Percentiles rank a stretch among this genome's conserved stretches.
phyloP scores from a whole-genome alignment of 37 sponge, comb jelly and placozoan species.

The Beroe ovata region DNA sequence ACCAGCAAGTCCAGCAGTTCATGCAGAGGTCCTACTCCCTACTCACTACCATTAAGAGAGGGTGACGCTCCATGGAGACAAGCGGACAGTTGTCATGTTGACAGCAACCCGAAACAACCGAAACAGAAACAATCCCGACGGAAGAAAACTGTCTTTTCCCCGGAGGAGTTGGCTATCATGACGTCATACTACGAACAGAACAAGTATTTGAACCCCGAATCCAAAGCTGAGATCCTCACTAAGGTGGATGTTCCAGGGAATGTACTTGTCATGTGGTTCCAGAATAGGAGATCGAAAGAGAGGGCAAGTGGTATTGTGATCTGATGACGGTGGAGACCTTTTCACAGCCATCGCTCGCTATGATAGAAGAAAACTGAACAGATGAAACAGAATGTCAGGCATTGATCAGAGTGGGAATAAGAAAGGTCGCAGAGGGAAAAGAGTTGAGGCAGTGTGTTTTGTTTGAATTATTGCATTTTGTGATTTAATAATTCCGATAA shows the following conservation, averaged over 20 bases:
- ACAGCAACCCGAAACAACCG: background rate
- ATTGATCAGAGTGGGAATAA: too few relatives aligned
- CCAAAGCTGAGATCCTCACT: slow-evolving; percentile 26
- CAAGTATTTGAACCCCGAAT: slow-evolving; percentile 21
- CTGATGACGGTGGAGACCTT: background rate
- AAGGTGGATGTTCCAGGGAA: slow-evolving; percentile 11
- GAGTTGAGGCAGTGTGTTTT: too few relatives aligned
- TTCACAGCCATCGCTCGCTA: too few relatives aligned
- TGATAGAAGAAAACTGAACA: too few relatives aligned
- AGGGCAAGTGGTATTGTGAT: slow-evolving; percentile 17
- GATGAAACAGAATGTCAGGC: too few relatives aligned
- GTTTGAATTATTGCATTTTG: too few relatives aligned
- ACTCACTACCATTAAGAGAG: background rate
- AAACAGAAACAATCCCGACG: background rate
- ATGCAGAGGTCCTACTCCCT: background rate
- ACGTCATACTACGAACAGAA: slow-evolving; percentile 6
- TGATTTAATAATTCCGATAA: too few relatives aligned
- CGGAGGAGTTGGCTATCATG: slow-evolving; percentile 34
- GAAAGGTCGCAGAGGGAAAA: too few relatives aligned
- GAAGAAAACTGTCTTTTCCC: slow-evolving; percentile 21
- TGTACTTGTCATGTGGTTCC: slow-evolving; percentile 52
- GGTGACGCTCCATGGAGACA: slow-evolving; percentile 49
- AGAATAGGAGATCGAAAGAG: slow-evolving; percentile 37
- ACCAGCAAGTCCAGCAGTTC: background rate
- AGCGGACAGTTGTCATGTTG: too few relatives aligned